Conservation (phyloP, 2,888 invertebrate species). For the Oegoconia quadripuncta region DNA sequence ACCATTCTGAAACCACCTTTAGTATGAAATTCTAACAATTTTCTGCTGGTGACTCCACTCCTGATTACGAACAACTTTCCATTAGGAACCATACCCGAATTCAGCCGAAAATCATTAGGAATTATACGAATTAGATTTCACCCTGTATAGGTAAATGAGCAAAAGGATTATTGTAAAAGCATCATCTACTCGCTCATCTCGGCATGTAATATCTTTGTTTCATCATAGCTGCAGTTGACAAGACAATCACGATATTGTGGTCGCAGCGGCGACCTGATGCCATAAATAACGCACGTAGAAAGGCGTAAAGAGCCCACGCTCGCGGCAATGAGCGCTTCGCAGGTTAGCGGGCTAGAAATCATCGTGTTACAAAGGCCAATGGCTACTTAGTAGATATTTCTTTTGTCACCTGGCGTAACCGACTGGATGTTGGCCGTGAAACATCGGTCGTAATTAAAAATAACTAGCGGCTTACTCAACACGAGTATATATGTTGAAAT, state of each 20-base stretch:
- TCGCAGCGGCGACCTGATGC: slow-evolving; percentile 6
- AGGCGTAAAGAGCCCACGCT: slow-evolving; percentile 10
- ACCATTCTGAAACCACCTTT: too few species aligned
- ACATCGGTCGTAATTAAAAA: slow-evolving; percentile 15
- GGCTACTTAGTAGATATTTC: slow-evolving; percentile 8
- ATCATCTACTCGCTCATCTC: slow-evolving; percentile 27
- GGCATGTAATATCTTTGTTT: slow-evolving; percentile 33
- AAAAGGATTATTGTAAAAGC: neutral
- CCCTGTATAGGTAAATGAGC: too few species aligned
- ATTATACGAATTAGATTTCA: too few species aligned
- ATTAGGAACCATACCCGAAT: too few species aligned
- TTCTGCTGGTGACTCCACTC: too few species aligned
- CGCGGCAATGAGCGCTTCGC: slow-evolving; percentile 6
- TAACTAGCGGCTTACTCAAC: slow-evolving; percentile 13
- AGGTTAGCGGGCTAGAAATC: slow-evolving; percentile 2
- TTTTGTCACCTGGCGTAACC: slow-evolving; percentile 17
- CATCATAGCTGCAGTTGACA: slow-evolving; percentile 28
- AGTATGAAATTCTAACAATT: too few species aligned
- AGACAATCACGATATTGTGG: slow-evolving; percentile 20
- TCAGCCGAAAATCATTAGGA: too few species aligned
- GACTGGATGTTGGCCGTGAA: slow-evolving; percentile 16
- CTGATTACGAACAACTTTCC: too few species aligned
- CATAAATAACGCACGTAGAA: slow-evolving; percentile 12
- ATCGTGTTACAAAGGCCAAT: slow-evolving; percentile 4
- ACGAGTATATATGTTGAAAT: slow-evolving; percentile 2